Base-by-base conservation (phyloP, 2,888 invertebrate genomes). In the Arge pagana region DNA sequence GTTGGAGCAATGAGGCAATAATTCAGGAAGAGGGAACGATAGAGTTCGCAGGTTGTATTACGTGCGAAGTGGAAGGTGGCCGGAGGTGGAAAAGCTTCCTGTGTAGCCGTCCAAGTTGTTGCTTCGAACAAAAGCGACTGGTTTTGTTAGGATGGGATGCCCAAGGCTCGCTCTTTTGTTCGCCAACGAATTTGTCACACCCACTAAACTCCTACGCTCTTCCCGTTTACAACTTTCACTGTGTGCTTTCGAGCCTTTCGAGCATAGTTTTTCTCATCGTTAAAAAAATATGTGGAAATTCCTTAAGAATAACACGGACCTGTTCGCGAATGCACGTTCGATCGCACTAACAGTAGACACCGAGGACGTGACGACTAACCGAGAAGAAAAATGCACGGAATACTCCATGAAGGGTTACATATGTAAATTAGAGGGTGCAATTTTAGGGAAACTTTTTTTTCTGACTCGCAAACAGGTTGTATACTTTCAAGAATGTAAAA, bases 61-160 rank as follows among this genome's bases (percentile, higher is more conserved):
- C 42, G 30, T 30, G 28, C 28, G 30, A 42, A 42, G 31, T 30
- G 28, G 13, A 28, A 28, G 42, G 42, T 30, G 28, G 13, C 42
- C 42, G 42, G 42, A 30, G 19, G 30, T 42, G 31, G 42, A 10
- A 42, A 42, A 42, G 30, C 30, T 42, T 23, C 42, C 42, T 30
- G 42, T 30, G 11, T 28, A 11, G 15, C 18, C 19, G 19, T 31
- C n/a, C 28, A 42, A 31, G 28, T 42, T 28, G 28, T 19, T 18
- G 30, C 2, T 26, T 8, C 8, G 28, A 42, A 42, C 42, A 42
- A 42, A 42, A 30, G 42, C 30, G 30, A 42, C 28, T 28, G 30
- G 42, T 42, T 42, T 42, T 30, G 30, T 30, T n/a, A n/a, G n/a
- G 18, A 19, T 18, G 30, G 42, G 30, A 18, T 18, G 28, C 24